Percentiles rank a stretch among this genome's conserved stretches.
phyloP scores from a whole-genome alignment of 1,140 invertebrate genomes.

The Bombus turneri region DNA sequence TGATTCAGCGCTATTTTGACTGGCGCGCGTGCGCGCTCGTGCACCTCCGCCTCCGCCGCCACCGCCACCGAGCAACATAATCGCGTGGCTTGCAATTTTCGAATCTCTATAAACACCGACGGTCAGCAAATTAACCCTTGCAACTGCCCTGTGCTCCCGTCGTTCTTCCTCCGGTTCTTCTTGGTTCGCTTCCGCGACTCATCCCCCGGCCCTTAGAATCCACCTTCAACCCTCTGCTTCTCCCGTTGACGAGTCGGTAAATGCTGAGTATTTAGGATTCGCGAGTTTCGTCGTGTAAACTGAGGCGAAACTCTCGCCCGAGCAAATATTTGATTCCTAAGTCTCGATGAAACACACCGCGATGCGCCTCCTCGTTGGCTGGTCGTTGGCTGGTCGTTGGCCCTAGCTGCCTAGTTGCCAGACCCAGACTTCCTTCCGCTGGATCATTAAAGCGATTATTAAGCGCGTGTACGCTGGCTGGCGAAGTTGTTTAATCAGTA shows the following conservation, averaged over 20 bases:
- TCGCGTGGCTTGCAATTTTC: slow-evolving; percentile 67
- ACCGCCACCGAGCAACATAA: slow-evolving; percentile 24
- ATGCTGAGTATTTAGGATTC: slow-evolving; percentile 72
- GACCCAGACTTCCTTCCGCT: slow-evolving; percentile 18
- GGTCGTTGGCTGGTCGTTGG: too few relatives aligned
- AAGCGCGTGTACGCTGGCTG: slow-evolving; percentile 38
- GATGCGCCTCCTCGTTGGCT: slow-evolving; percentile 5
- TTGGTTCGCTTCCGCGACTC: not conserved
- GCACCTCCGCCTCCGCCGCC: not conserved
- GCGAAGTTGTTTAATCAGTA: slow-evolving; percentile 40
- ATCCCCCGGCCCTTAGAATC: not conserved
- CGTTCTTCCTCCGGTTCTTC: slow-evolving; percentile 8
- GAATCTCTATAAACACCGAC: slow-evolving; percentile 57
- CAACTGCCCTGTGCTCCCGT: not conserved
- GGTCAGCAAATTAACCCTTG: slow-evolving; percentile 66
- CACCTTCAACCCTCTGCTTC: not conserved
- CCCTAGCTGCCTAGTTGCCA: not conserved
- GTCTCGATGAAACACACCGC: slow-evolving; percentile 66
- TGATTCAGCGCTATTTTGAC: slow-evolving; percentile 69
- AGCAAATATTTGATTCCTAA: slow-evolving; percentile 72
- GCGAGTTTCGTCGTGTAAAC: slow-evolving; percentile 68
- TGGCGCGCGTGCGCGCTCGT: slow-evolving; percentile 16
- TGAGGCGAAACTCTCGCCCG: slow-evolving; percentile 57
- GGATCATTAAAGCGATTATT: slow-evolving; percentile 67
- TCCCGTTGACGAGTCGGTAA: slow-evolving; percentile 61